A percentile compares a stretch with the other conserved stretches of the same genome.
These are phyloP conservation scores for Adelphocoris suturalis DNA, from an alignment of 2,888 invertebrate species.

Conservation along the genomic window DNA sequence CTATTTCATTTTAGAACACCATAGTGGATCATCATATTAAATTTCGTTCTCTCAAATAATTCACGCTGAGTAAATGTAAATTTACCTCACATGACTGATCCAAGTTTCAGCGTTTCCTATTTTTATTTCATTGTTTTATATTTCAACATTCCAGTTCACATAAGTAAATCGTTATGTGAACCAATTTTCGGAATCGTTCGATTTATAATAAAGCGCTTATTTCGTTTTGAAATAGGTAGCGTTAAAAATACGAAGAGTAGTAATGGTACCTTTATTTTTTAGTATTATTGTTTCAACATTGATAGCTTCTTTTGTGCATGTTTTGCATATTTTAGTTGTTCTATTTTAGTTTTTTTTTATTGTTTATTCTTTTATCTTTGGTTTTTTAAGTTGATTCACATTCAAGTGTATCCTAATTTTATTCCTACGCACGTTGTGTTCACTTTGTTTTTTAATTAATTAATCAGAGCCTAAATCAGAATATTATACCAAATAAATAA, in stretches of 20 bases:
- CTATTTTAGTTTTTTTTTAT: neutral
- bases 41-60: no score
- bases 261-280: neutral
- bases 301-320: neutral
- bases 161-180: no score
- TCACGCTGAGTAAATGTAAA: no score
- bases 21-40: no score
- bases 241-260: neutral
- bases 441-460: neutral
- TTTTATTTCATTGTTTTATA: no score
- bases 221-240: slow-evolving; percentile 56
- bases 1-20: no score
- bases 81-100: no score
- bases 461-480: slow-evolving; percentile 4
- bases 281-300: neutral
- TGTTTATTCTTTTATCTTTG: neutral
- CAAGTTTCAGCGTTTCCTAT: no score
- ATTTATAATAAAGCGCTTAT: neutral
- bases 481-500: neutral
- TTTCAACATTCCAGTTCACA: no score
- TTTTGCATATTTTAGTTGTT: neutral
- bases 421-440: slow-evolving; percentile 4
- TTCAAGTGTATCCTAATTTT: neutral
- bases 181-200: neutral
- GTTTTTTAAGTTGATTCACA: neutral